A percentile compares a stretch with the other conserved stretches of the same genome.
Conservation (phyloP, 2,113 vertebrate species). For the Seriola quinqueradiata region DNA sequence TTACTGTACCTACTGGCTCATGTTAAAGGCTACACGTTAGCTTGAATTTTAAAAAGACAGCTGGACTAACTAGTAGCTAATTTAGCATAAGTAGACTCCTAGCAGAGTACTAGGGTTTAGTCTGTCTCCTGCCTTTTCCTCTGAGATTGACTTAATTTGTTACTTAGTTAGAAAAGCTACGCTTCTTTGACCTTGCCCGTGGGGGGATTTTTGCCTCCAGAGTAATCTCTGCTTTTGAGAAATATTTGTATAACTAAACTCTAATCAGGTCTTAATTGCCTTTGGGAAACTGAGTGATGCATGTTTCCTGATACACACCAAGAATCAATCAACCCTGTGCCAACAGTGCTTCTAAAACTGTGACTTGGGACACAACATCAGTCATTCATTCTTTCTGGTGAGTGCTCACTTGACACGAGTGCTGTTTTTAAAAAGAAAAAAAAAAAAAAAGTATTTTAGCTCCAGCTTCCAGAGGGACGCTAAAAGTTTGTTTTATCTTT, state of each 20-base stretch:
- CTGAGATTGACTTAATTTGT: background rate
- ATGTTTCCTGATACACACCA: slow-evolving; percentile 6
- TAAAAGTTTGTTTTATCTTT: background rate
- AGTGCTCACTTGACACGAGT: slow-evolving; percentile 8
- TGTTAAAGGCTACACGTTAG: background rate
- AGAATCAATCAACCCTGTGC: slow-evolving; percentile 47
- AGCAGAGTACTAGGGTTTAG: too few species aligned
- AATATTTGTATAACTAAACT: slow-evolving; percentile 33
- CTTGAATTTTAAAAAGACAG: background rate
- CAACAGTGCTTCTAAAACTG: slow-evolving; percentile 1
- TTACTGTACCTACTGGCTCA: too few species aligned
- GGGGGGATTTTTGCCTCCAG: background rate
- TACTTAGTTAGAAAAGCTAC: background rate
- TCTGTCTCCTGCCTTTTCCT: background rate
- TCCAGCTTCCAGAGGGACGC: background rate
- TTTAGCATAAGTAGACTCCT: background rate
- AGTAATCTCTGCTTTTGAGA: slow-evolving; percentile 17
- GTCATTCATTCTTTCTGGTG: slow-evolving; percentile 17
- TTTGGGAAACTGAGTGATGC: slow-evolving; percentile 35
- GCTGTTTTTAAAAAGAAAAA: too few species aligned
- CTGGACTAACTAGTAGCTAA: background rate
- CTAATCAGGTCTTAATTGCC: slow-evolving; percentile 47
- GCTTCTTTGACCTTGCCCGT: background rate
- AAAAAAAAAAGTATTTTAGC: background rate
- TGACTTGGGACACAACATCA: slow-evolving; percentile 8